Conservation (phyloP, 2,113 vertebrate genomes). For the Paedocypris sp. region DNA sequence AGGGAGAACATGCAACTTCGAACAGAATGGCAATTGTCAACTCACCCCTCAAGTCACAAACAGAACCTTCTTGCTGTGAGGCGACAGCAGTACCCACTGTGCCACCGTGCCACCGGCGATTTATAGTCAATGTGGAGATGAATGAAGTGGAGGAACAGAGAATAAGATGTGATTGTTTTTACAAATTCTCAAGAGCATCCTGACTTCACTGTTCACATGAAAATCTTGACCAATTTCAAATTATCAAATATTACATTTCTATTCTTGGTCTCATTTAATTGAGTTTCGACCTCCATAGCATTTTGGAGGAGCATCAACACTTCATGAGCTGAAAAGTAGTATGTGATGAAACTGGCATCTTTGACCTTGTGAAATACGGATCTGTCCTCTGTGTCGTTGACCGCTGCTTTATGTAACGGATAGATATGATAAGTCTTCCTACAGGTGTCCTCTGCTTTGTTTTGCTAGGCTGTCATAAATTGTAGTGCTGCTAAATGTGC, state of each 20-base stretch:
- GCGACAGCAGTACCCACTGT: no score
- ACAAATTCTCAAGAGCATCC: neutral
- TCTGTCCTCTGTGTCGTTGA: neutral
- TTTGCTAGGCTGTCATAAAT: conserved; percentile 31
- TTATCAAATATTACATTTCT: no score
- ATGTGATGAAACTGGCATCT: neutral
- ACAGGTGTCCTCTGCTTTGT: conserved; percentile 23
- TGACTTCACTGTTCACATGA: no score
- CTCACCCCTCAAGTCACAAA: no score
- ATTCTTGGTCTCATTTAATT: neutral
- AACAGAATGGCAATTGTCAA: no score
- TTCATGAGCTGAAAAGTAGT: neutral
- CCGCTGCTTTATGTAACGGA: neutral
- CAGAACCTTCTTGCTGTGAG: no score
- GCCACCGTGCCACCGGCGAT: no score
- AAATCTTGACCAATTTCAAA: no score
- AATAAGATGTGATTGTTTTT: neutral
- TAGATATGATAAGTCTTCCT: neutral
- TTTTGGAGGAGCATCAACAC: neutral
- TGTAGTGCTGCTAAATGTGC: conserved; percentile 11
- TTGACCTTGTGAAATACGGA: neutral
- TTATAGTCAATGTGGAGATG: no score
- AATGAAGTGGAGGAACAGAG: neutral
- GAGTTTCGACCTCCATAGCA: neutral
- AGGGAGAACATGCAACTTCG: no score